Evolutionary conservation across 2,888 invertebrate genomes (phyloP).

Genomic region (Microchrysa polita): DNA sequence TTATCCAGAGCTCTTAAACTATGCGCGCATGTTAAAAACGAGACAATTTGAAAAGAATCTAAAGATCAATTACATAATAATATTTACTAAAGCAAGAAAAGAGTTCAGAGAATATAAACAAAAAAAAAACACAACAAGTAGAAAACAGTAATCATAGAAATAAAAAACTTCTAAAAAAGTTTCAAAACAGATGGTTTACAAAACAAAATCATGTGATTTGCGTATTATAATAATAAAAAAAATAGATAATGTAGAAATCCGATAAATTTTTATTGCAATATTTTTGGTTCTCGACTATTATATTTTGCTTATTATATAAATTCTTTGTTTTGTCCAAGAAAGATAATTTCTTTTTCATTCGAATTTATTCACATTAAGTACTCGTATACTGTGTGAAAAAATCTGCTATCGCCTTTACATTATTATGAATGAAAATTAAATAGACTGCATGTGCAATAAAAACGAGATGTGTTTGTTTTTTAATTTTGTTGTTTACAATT

Average conservation of each 20-base stretch:
- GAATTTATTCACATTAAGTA: constrained; percentile 6
- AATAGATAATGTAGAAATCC: not conserved
- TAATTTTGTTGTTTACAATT: constrained; percentile 6
- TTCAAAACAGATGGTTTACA: constrained; percentile 31
- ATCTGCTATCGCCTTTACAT: constrained; percentile 11
- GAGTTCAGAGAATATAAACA: not conserved
- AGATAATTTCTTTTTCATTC: not conserved
- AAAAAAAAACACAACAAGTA: not conserved
- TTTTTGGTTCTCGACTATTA: not conserved
- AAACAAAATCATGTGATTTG: constrained; percentile 39
- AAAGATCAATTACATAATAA: not conserved
- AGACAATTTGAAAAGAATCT: too few relatives aligned
- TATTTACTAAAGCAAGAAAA: not conserved
- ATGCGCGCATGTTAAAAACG: not conserved
- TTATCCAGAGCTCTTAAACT: not conserved
- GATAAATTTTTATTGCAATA: not conserved
- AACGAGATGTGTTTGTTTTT: not conserved
- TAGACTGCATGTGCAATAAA: constrained; percentile 42
- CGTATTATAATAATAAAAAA: constrained; percentile 14
- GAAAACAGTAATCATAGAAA: constrained; percentile 5
- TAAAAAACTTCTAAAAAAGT: constrained; percentile 19
- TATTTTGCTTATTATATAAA: too few relatives aligned
- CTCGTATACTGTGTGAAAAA: constrained; percentile 16
- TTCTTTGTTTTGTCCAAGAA: too few relatives aligned
- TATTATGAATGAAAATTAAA: constrained; percentile 16